These are phyloP conservation scores for Stratiolaelaps scimitus DNA, from an alignment of 1,140 invertebrate species.

Conservation along the genomic window DNA sequence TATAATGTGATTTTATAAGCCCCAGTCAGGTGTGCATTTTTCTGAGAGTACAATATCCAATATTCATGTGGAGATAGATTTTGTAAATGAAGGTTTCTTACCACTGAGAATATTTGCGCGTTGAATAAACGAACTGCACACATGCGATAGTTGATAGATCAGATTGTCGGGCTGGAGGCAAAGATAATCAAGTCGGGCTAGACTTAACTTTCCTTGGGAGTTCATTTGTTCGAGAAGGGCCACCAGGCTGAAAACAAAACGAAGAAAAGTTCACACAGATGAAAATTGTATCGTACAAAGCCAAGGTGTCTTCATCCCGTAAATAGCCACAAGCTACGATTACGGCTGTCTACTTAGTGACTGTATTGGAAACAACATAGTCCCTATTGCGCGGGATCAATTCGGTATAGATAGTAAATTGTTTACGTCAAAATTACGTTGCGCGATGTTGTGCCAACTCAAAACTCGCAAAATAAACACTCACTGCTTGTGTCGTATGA, in stretches of 20 bases:
- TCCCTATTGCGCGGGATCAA: neutral
- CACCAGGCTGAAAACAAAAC: neutral
- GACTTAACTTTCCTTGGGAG: neutral
- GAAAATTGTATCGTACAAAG: neutral
- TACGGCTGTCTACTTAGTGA: neutral
- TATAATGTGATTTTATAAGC: too few species aligned
- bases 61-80: too few species aligned
- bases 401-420: too few species aligned
- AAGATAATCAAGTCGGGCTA: conserved; percentile 6
- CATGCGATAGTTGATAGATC: neutral
- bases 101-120: conserved; percentile 3
- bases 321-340: neutral
- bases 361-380: neutral
- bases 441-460: neutral
- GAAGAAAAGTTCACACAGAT: neutral
- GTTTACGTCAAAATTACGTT: neutral
- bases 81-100: neutral
- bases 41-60: too few species aligned
- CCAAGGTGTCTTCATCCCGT: neutral
- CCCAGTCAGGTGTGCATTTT: too few species aligned
- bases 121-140: conserved; percentile 2
- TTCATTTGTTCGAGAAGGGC: conserved; percentile 18
- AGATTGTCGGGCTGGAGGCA: conserved; percentile 24
- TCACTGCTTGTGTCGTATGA: conserved; percentile 25
- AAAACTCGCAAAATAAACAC: neutral